phyloP scores from a whole-genome alignment of 2,797 vertebrate genomes.

The Cephalopachus bancanus region DNA sequence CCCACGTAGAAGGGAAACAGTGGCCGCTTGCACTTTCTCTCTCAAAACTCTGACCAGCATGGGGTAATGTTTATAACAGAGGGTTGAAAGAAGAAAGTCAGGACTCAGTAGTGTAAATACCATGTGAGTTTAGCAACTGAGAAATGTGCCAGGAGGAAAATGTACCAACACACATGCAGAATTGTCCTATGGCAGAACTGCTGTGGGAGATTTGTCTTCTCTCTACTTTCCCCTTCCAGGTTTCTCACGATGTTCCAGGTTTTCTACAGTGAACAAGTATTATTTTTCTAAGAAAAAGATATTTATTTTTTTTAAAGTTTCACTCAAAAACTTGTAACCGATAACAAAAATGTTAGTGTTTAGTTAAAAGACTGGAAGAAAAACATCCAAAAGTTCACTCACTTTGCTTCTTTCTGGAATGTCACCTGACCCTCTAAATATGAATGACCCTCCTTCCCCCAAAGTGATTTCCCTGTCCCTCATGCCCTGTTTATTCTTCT shows the following conservation, averaged over 20 bases:
- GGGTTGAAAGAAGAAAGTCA: background rate
- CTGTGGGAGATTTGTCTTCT: background rate
- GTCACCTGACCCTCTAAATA: background rate
- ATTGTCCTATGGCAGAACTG: background rate
- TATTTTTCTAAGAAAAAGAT: conserved; percentile 19
- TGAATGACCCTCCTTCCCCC: too few species aligned
- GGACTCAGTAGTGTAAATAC: background rate
- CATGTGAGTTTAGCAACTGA: background rate
- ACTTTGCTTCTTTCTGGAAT: background rate
- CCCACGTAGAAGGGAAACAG: background rate
- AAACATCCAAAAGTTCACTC: background rate
- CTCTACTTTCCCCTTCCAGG: background rate
- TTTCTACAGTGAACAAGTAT: background rate
- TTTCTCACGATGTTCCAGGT: background rate
- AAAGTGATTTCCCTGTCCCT: too few species aligned
- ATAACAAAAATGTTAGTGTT: background rate
- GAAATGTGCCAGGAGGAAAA: background rate
- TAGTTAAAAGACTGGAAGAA: conserved; percentile 5
- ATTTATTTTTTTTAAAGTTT: background rate
- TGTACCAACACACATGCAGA: background rate
- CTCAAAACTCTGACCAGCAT: background rate
- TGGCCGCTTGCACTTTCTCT: background rate
- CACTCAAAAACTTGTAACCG: background rate
- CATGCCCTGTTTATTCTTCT: background rate
- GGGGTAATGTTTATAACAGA: background rate